Evolutionary conservation across 2,888 invertebrate genomes (phyloP).

Genomic region (Eulithis prunata): DNA sequence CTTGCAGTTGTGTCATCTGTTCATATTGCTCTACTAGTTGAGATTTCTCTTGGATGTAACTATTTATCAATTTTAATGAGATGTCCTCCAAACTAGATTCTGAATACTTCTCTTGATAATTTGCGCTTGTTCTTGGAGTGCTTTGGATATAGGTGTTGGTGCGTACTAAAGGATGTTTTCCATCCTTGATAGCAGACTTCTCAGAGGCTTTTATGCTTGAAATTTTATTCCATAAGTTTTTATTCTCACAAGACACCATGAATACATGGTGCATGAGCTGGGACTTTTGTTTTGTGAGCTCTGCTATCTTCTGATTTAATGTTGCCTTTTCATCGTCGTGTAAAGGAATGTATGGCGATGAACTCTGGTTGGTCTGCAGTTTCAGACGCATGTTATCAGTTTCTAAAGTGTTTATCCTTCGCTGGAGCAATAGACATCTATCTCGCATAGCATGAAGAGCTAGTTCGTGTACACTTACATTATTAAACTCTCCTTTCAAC

Average conservation of each 20-base stretch:
- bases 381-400: slow-evolving; percentile 89
- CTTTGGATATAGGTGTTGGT: slow-evolving; percentile 88
- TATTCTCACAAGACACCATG: slow-evolving; percentile 93
- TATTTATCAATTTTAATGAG: slow-evolving; percentile 88
- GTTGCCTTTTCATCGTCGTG: slow-evolving; percentile 76
- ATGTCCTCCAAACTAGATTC: slow-evolving; percentile 91
- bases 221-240: slow-evolving; percentile 90
- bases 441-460: slow-evolving; percentile 93
- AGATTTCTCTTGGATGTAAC: slow-evolving; percentile 87
- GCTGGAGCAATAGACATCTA: slow-evolving; percentile 90
- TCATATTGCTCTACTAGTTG: slow-evolving; percentile 88
- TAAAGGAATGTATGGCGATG: slow-evolving; percentile 60
- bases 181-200: slow-evolving; percentile 56
- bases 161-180: slow-evolving; percentile 67
- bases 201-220: slow-evolving; percentile 77
- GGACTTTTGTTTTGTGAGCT: slow-evolving; percentile 89
- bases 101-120: slow-evolving; percentile 81
- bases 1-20: slow-evolving; percentile 87
- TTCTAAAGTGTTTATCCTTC: slow-evolving; percentile 88
- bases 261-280: slow-evolving; percentile 90
- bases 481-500: slow-evolving; percentile 69
- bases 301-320: slow-evolving; percentile 87
- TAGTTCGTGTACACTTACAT: slow-evolving; percentile 87
- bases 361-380: slow-evolving; percentile 60
- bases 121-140: slow-evolving; percentile 85